A percentile compares a stretch with the other conserved stretches of the same genome.
Evolutionary conservation across 1,140 invertebrate species (phyloP).

Genomic region (Solenopsis invicta): DNA sequence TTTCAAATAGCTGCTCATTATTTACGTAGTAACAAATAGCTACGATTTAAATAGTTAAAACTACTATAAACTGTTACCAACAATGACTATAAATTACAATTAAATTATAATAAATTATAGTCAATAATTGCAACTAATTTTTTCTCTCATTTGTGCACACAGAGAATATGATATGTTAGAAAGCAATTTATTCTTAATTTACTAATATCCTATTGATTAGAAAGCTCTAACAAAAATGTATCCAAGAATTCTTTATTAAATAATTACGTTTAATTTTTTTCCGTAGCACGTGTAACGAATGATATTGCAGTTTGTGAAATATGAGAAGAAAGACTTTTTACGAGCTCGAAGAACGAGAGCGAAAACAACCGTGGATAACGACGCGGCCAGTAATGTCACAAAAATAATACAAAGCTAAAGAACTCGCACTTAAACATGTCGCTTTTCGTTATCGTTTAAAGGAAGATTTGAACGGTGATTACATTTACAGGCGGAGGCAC

Average conservation of each 20-base stretch:
- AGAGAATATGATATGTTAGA: background rate
- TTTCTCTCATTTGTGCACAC: background rate
- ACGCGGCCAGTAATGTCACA: background rate
- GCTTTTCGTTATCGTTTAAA: background rate
- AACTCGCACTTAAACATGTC: background rate
- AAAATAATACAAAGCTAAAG: background rate
- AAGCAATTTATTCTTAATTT: background rate
- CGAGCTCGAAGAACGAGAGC: constrained; percentile 15
- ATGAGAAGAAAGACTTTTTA: constrained; percentile 54
- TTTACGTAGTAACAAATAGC: too few relatives aligned
- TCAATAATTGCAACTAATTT: too few relatives aligned
- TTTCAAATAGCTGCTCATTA: too few relatives aligned
- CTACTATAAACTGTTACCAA: too few relatives aligned
- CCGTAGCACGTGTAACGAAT: background rate
- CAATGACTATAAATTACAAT: too few relatives aligned
- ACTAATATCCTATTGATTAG: background rate
- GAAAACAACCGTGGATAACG: background rate
- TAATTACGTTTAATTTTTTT: background rate
- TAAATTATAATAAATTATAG: too few relatives aligned
- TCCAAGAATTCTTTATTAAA: background rate
- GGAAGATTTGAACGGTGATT: background rate
- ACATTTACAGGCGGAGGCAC: background rate
- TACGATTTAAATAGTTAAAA: background rate
- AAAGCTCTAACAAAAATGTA: background rate
- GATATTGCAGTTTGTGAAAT: constrained; percentile 40